phyloP scores from a whole-genome alignment of 2,113 vertebrate species.

The Tonatia bakeri region DNA sequence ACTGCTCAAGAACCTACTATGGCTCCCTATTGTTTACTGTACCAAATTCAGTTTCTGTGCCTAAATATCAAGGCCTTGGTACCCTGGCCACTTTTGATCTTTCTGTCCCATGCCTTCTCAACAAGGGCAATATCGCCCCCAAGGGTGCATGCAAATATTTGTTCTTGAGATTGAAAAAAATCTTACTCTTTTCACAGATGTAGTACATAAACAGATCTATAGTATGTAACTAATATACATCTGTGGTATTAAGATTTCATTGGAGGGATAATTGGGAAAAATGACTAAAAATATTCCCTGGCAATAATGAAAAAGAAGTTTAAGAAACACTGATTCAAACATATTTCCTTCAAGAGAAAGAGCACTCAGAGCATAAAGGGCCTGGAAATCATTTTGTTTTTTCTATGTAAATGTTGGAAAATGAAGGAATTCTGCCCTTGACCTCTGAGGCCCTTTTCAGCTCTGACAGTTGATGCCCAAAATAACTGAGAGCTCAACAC shows the following conservation, averaged over 20 bases:
- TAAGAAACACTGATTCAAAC: background rate
- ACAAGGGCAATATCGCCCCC: background rate
- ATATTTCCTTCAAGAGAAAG: background rate
- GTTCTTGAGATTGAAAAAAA: background rate
- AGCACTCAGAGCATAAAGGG: background rate
- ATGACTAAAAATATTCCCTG: background rate
- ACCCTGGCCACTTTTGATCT: background rate
- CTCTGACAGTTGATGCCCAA: background rate
- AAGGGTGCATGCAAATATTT: background rate
- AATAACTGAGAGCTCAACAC: background rate
- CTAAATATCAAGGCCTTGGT: background rate
- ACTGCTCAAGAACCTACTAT: background rate
- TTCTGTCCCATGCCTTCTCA: background rate
- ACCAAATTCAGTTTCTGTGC: background rate
- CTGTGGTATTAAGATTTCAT: background rate
- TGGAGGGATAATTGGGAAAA: background rate
- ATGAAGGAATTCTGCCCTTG: background rate
- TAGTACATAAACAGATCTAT: background rate
- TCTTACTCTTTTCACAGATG: background rate
- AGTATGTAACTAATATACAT: background rate
- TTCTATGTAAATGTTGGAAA: background rate
- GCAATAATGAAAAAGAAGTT: background rate
- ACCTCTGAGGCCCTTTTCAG: background rate
- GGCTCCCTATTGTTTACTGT: background rate
- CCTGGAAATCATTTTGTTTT: background rate